These are phyloP conservation scores for Nephotettix cincticeps DNA, from an alignment of 1,140 invertebrate genomes.

Conservation along the genomic window DNA sequence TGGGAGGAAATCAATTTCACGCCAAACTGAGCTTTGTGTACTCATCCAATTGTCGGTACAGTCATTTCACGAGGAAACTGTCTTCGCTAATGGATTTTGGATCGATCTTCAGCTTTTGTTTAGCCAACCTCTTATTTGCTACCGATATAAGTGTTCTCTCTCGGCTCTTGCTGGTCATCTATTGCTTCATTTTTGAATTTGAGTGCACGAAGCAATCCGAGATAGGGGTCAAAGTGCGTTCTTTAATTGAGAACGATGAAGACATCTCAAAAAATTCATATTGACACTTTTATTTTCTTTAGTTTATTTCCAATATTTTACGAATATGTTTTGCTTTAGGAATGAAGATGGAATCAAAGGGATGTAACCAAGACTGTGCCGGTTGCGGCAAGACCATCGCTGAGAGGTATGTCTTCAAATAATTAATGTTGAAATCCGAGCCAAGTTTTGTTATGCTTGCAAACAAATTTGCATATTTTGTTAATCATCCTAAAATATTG, in stretches of 20 bases:
- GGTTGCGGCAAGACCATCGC: conserved; percentile 85
- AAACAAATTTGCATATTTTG: no score
- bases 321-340: conserved; percentile 31
- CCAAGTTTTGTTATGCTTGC: no score
- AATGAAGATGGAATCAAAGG: conserved; percentile 56
- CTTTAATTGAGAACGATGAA: no score
- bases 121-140: background rate
- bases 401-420: conserved; percentile 59
- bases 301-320: no score
- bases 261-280: no score
- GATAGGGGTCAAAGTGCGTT: no score
- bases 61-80: conserved; percentile 26
- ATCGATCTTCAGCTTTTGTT: conserved; percentile 18
- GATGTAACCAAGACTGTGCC: conserved; percentile 69
- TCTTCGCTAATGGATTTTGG: conserved; percentile 21
- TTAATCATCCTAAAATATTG: no score
- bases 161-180: no score
- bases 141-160: background rate
- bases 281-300: no score
- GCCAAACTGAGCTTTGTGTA: conserved; percentile 29
- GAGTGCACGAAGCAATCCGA: no score
- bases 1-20: conserved; percentile 26
- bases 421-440: no score
- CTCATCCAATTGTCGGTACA: conserved; percentile 26
- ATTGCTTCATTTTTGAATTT: no score